Evolutionary conservation across 1,140 invertebrate genomes (phyloP).

Genomic region (Hycleus cichorii): DNA sequence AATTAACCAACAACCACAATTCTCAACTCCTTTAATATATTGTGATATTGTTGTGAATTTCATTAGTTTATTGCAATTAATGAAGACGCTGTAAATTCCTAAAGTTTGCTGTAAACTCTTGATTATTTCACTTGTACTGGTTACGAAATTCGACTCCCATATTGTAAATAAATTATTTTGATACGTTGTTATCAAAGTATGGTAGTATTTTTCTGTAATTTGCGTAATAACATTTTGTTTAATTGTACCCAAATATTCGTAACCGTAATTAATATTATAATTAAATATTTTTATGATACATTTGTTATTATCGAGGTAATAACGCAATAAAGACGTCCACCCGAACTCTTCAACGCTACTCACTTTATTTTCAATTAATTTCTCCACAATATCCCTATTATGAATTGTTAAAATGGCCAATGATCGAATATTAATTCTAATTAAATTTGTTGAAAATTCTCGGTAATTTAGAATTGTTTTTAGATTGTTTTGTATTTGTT

Average conservation of each 20-base stretch:
- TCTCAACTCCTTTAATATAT: conserved; percentile 78
- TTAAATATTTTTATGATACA: conserved; percentile 78
- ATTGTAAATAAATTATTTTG: conserved; percentile 24
- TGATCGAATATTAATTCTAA: conserved; percentile 67
- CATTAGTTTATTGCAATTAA: conserved; percentile 85
- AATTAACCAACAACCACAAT: conserved; percentile 83
- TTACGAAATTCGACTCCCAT: conserved; percentile 61
- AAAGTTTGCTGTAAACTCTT: conserved; percentile 75
- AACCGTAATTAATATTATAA: conserved; percentile 74
- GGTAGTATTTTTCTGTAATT: conserved; percentile 73
- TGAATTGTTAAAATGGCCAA: conserved; percentile 84
- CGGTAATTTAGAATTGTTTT: conserved; percentile 53
- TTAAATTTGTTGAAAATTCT: conserved; percentile 46
- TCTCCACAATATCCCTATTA: conserved; percentile 72
- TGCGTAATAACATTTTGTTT: conserved; percentile 69
- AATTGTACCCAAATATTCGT: conserved; percentile 80
- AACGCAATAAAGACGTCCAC: conserved; percentile 82
- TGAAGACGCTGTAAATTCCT: conserved; percentile 83
- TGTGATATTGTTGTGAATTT: conserved; percentile 87
- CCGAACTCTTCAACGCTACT: conserved; percentile 63
- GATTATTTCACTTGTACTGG: conserved; percentile 84
- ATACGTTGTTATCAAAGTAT: conserved; percentile 77
- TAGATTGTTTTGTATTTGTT: conserved; percentile 48
- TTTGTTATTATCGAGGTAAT: conserved; percentile 76
- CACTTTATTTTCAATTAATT: conserved; percentile 61